Evolutionary conservation across 2,113 vertebrate species (phyloP), one percentile per base, ranked within the genome.

Genomic region (Cathartes aura): DNA sequence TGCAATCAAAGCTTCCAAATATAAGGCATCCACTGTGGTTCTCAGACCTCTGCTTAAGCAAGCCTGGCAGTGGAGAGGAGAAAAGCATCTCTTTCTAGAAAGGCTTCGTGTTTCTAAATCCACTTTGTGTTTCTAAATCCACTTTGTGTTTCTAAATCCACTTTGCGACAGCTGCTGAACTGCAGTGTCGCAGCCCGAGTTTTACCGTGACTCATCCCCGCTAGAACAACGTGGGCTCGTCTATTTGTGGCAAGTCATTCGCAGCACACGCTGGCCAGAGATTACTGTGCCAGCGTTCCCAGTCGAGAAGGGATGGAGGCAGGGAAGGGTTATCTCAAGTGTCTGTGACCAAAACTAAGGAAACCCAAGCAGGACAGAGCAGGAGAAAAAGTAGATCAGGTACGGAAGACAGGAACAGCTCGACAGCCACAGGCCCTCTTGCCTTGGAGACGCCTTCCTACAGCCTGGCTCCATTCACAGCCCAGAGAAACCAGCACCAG

Each of bases 301-400:
- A 53, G 67, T 7, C 2, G 29, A 42, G 88, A 6, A 11, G 70
- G 63, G 80, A 40, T 1, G 40, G 83, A 70, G 87, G 53, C 68
- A 29, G 68, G 56, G 43, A 40, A 24, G 42, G 47, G 14, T 30
- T 2, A 3, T 19, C 76, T 29, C 60, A 4, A 50, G 67, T 3
- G 52, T 0, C 3, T 2, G 48, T 5, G 53, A 18, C 74, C 43
- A 48, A 58, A 1, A 2, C 26, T 7, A 68, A 34, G 73, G 34
- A 17, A 58, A 90, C 45, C n/a, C 56, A 11, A n/a, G 72, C 58
- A 26, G 78, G 56, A 22, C 52, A 52, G 9, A 40, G 36, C 66
- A 26, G 56, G 24, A 12, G 59, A 50, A 48, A 15, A 67, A 84
- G 38, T 59, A 27, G 53, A 23, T 38, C 4, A 7, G 42, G 70